These are phyloP conservation scores for Acipenser transmontanus DNA, from an alignment of 2,797 vertebrate species.

Conservation along the genomic window DNA sequence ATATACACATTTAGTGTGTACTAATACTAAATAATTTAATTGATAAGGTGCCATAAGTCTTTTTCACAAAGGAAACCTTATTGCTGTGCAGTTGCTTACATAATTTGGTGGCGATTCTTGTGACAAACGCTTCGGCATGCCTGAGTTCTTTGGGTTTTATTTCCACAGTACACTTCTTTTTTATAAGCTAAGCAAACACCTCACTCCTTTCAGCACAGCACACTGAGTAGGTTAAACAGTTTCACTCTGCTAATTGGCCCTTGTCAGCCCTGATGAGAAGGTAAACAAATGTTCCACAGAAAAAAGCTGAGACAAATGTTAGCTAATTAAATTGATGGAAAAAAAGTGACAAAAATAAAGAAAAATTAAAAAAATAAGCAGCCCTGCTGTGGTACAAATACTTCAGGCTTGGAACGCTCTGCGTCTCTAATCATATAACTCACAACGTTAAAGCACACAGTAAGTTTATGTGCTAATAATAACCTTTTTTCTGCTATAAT, in stretches of 20 bases:
- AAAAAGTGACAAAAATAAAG: conserved; percentile 56
- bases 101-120: background rate
- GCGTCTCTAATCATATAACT: conserved; percentile 24
- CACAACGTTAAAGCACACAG: background rate
- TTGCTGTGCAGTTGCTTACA: too few relatives aligned
- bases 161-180: conserved; percentile 19
- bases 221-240: conserved; percentile 74
- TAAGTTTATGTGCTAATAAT: too few relatives aligned
- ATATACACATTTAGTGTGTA: too few relatives aligned
- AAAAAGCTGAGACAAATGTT: conserved; percentile 81
- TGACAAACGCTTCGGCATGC: background rate
- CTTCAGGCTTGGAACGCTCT: conserved; percentile 15
- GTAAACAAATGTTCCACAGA: conserved; percentile 80
- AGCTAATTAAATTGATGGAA: conserved; percentile 79
- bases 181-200: conserved; percentile 36
- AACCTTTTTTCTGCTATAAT: too few relatives aligned
- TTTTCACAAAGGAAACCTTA: too few relatives aligned
- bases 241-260: conserved; percentile 86
- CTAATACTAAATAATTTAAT: too few relatives aligned
- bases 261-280: conserved; percentile 77
- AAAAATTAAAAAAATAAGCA: conserved; percentile 2
- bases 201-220: conserved; percentile 36
- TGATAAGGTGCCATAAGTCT: too few relatives aligned
- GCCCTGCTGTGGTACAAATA: conserved; percentile 24
- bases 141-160: background rate